phyloP scores from a whole-genome alignment of 2,113 vertebrate species.

The Trichechus manatus region DNA sequence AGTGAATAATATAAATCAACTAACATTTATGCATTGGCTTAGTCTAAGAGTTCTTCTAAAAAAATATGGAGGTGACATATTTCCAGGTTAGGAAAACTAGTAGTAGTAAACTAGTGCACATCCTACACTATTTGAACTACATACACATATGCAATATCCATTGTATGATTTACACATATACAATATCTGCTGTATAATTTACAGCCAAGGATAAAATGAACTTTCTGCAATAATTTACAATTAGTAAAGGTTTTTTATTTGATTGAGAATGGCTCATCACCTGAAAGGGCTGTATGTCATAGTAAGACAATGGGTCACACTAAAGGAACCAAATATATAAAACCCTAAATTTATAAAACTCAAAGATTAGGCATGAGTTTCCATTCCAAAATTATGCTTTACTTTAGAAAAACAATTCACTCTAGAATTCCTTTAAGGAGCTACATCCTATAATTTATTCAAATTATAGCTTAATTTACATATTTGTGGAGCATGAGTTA shows the following conservation, averaged over 20 bases:
- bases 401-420: neutral
- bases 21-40: neutral
- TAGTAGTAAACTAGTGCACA: neutral
- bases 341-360: neutral
- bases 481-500: neutral
- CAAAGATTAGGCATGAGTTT: neutral
- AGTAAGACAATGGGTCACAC: neutral
- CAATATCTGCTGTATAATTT: neutral
- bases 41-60: neutral
- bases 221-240: slow-evolving; percentile 11
- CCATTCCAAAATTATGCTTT: slow-evolving; percentile 6
- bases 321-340: neutral
- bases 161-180: neutral
- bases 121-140: neutral
- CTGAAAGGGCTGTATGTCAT: neutral
- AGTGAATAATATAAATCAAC: neutral
- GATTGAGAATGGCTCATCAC: neutral
- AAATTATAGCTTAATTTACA: neutral
- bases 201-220: neutral
- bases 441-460: neutral
- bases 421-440: neutral
- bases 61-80: neutral
- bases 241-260: neutral
- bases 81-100: neutral
- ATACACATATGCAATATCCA: neutral